Evolutionary conservation across 2,888 invertebrate species (phyloP).

Genomic region (Arenicola marina): DNA sequence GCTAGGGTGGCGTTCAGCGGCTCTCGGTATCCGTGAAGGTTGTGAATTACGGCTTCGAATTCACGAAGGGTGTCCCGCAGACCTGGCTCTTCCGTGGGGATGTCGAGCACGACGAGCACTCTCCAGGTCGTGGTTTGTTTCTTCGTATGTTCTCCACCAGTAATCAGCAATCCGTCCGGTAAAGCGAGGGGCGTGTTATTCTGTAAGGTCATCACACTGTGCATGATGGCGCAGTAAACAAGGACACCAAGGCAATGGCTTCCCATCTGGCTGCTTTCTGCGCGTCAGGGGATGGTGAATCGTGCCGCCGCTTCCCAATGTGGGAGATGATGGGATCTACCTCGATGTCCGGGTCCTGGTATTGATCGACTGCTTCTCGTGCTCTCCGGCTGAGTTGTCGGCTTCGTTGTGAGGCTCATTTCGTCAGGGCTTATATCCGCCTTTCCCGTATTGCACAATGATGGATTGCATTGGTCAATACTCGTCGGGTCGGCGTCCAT

Average conservation of each 20-base stretch:
- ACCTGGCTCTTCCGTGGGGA: background rate
- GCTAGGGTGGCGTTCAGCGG: background rate
- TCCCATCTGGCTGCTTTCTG: background rate
- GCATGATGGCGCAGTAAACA: background rate
- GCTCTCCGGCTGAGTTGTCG: too few relatives aligned
- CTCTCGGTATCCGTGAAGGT: background rate
- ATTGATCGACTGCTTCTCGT: too few relatives aligned
- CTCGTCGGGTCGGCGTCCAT: too few relatives aligned
- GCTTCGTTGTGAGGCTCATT: too few relatives aligned
- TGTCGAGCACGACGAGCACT: background rate
- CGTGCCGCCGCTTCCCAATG: too few relatives aligned
- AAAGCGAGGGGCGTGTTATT: background rate
- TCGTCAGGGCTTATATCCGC: too few relatives aligned
- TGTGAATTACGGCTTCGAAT: background rate
- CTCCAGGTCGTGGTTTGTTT: background rate
- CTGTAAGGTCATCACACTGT: background rate
- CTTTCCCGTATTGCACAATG: too few relatives aligned
- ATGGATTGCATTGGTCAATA: too few relatives aligned
- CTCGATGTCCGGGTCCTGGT: too few relatives aligned
- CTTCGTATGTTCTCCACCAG: background rate
- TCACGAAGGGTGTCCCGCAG: background rate
- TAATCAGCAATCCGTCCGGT: background rate
- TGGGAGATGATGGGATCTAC: too few relatives aligned
- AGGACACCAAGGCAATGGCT: background rate
- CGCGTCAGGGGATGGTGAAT: too few relatives aligned